Percentiles rank a stretch among this genome's conserved stretches.
Conservation (phyloP, 1,140 invertebrate genomes). For the Anastrepha obliqua region DNA sequence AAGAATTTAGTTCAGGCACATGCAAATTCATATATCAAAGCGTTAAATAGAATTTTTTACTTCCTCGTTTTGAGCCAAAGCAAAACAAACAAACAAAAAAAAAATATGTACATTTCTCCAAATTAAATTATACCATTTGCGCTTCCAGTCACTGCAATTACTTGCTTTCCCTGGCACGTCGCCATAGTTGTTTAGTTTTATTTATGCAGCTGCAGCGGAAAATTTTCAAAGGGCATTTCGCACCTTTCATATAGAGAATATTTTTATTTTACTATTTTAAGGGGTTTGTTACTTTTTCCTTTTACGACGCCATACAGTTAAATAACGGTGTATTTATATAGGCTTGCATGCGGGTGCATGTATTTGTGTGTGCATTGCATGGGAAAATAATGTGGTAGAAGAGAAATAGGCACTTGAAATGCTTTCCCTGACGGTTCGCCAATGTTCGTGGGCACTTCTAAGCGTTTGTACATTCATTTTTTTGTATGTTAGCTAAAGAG, state of each 20-base stretch:
- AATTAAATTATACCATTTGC: slow-evolving; percentile 36
- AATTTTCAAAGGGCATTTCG: slow-evolving; percentile 22
- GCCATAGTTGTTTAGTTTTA: background rate
- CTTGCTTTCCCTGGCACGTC: background rate
- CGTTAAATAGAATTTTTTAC: background rate
- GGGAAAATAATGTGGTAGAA: background rate
- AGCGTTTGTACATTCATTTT: slow-evolving; percentile 58
- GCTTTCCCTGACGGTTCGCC: background rate
- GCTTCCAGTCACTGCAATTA: background rate
- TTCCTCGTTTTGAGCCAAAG: background rate
- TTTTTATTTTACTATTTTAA: slow-evolving; percentile 32
- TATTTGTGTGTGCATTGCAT: slow-evolving; percentile 13
- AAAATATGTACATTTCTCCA: background rate
- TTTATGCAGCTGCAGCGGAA: background rate
- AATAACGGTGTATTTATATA: background rate
- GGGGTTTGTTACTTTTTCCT: slow-evolving; percentile 38
- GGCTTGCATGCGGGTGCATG: slow-evolving; percentile 15
- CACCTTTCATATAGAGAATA: slow-evolving; percentile 13
- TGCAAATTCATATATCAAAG: too few species aligned
- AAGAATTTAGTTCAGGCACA: too few species aligned
- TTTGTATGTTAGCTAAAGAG: slow-evolving; percentile 27
- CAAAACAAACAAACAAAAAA: background rate
- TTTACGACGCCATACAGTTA: background rate
- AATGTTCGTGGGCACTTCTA: slow-evolving; percentile 59
- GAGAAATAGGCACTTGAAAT: background rate